These are phyloP conservation scores for Eucidaris tribuloides DNA, from an alignment of 35 echinoderm and acorn worm species.

Conservation along the genomic window DNA sequence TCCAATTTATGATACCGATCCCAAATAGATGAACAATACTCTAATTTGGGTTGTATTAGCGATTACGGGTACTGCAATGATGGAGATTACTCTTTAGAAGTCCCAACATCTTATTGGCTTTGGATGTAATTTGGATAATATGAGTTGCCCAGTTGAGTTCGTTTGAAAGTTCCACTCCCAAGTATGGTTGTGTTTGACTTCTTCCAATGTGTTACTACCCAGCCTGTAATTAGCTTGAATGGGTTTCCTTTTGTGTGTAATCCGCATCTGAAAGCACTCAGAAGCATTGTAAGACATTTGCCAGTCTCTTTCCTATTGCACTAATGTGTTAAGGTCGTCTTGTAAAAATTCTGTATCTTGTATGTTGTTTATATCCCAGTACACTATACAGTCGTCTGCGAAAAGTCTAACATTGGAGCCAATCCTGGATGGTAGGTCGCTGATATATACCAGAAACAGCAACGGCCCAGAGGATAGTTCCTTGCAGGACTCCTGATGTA, in stretches of 20 bases:
- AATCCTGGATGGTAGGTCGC: conserved; percentile 30
- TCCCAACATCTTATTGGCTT: conserved; percentile 42
- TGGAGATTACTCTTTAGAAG: conserved; percentile 36
- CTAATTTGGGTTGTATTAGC: conserved; percentile 26
- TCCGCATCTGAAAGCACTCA: conserved; percentile 7
- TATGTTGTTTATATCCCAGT: conserved; percentile 26
- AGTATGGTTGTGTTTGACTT: conserved; percentile 22
- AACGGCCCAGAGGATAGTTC: conserved; percentile 59
- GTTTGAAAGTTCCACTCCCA: conserved; percentile 22
- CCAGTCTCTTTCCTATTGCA: conserved; percentile 6
- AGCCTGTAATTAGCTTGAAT: neutral
- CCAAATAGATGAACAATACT: conserved; percentile 52
- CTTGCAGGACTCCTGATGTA: conserved; percentile 58
- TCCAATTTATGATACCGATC: conserved; percentile 23
- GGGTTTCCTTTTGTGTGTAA: conserved; percentile 35
- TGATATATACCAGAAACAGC: conserved; percentile 53
- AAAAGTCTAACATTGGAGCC: conserved; percentile 53
- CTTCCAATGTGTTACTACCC: neutral
- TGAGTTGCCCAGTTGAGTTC: conserved; percentile 15
- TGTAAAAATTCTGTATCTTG: neutral
- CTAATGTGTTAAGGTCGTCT: neutral
- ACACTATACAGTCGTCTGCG: conserved; percentile 75
- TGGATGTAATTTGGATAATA: conserved; percentile 27
- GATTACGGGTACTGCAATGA: conserved; percentile 31
- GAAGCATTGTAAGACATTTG: conserved; percentile 35